A percentile compares a stretch with the other conserved stretches of the same genome.
phyloP scores from a whole-genome alignment of 2,113 vertebrate species.

The Tympanuchus pallidicinctus region DNA sequence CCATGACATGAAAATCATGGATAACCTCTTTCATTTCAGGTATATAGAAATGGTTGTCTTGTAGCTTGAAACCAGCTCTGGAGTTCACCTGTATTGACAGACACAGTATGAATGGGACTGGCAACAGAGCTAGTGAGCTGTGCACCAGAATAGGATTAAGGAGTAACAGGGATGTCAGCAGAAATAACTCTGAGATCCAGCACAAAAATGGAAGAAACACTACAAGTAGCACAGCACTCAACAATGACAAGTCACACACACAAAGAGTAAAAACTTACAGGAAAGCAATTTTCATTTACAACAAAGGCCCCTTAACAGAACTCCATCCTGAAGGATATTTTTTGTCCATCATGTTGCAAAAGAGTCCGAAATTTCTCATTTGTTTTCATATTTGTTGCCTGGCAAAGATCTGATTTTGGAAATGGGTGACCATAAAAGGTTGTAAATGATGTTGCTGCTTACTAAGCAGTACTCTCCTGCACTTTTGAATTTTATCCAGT shows the following conservation, averaged over 20 bases:
- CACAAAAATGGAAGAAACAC: not conserved
- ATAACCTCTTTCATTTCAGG: fast-evolving
- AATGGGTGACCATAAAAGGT: not conserved
- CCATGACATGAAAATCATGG: fast-evolving
- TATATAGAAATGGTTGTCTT: slow-evolving; percentile 33
- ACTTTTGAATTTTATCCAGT: not conserved
- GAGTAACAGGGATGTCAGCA: not conserved
- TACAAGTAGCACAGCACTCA: not conserved
- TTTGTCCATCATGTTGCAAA: not conserved
- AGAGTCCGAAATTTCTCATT: not conserved
- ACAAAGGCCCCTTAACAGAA: not conserved
- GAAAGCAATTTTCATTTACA: not conserved
- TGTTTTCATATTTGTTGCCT: not conserved
- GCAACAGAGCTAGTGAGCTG: not conserved
- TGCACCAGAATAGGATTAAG: not conserved
- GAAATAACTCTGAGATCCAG: not conserved
- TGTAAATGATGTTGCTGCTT: not conserved
- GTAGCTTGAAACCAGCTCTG: slow-evolving; percentile 30
- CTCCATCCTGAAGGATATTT: not conserved
- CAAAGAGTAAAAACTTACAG: not conserved
- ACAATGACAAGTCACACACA: not conserved
- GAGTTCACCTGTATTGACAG: slow-evolving; percentile 61
- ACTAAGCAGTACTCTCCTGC: not conserved
- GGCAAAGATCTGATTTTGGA: not conserved
- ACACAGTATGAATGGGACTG: fast-evolving